Percentiles rank a stretch among this genome's conserved stretches.
Conservation (phyloP, 1,140 invertebrate species). For the Heliconius eleuchia region DNA sequence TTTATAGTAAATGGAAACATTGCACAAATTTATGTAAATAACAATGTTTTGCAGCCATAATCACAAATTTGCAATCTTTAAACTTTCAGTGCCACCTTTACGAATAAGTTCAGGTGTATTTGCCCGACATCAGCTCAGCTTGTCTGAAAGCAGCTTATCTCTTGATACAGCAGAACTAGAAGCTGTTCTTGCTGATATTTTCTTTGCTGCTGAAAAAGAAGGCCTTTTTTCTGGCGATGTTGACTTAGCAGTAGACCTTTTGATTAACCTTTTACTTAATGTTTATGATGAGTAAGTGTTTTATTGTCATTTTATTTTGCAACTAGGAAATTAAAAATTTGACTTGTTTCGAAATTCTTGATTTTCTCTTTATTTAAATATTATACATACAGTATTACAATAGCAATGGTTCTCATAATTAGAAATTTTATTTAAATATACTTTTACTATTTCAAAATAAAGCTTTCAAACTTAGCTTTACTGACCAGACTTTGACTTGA, state of each 20-base stretch:
- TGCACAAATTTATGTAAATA: neutral
- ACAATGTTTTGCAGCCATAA: neutral
- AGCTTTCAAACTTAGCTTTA: too few relatives aligned
- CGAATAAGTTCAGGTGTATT: constrained; percentile 82
- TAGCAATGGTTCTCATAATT: neutral
- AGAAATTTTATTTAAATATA: neutral
- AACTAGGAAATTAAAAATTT: too few relatives aligned
- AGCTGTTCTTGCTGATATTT: constrained; percentile 84
- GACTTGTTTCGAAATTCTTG: too few relatives aligned
- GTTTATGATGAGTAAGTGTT: constrained; percentile 73
- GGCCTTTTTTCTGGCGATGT: constrained; percentile 80
- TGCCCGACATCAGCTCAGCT: constrained; percentile 83
- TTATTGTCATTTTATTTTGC: neutral
- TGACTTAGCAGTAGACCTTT: constrained; percentile 82
- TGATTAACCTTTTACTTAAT: constrained; percentile 84
- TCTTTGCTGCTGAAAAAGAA: constrained; percentile 84
- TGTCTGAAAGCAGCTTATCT: constrained; percentile 82
- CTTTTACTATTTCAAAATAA: too few relatives aligned
- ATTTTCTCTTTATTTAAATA: too few relatives aligned
- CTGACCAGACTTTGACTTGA: too few relatives aligned
- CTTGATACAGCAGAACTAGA: constrained; percentile 83
- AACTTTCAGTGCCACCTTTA: constrained; percentile 83
- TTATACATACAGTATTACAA: neutral
- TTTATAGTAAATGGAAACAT: neutral
- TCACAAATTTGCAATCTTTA: constrained; percentile 34